Evolutionary conservation across 2,113 vertebrate species (phyloP), one percentile per base, ranked within the genome.

Genomic region (Xiphophorus couchianus): DNA sequence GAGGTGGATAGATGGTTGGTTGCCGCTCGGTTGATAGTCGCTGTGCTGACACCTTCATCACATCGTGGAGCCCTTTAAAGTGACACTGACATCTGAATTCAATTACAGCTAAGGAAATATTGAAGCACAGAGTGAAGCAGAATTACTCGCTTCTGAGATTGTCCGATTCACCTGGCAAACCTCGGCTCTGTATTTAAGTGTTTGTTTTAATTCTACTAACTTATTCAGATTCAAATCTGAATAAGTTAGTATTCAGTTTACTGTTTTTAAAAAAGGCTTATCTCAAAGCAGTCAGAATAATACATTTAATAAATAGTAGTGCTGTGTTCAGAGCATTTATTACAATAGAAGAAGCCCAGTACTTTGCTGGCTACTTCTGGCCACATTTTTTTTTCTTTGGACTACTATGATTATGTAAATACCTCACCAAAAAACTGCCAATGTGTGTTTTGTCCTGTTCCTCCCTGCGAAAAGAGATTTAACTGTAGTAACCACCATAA

Each of bases 21-120:
- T 19, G 25, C 8, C 51, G 8, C 51, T 58, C 7, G 17, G 51
- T 25, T 29, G 39, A 73, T 48, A 30, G 37, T 67, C 2, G 12
- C 63, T 67, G 37, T 54, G 8, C 70, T 62, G 14, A 60, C 67
- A 27, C 37, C 70, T 62, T 68, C 54, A 29, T 73, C n/a, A 69
- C 42, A 77, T 74, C 14, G 64, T 58, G 28, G 69, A 66, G 25
- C 2, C 9, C 67, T 66, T 17, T 37, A 42, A 5, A 30, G 31
- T 25, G 39, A 7, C 33, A 75, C 73, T 67, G 33, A 44, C 35
- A 35, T 54, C 42, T 72, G 15, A 58, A 72, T 51, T 8, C 42
- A 51, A 3, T 61, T 25, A 71, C n/a, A 66, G n/a, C n/a, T 13
- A 27, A 35, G 30, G 44, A 69, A 71, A 54, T 61, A 37, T 62